Evolutionary conservation across 2,113 vertebrate species (phyloP).

Genomic region (Myrmecophaga tridactyla): DNA sequence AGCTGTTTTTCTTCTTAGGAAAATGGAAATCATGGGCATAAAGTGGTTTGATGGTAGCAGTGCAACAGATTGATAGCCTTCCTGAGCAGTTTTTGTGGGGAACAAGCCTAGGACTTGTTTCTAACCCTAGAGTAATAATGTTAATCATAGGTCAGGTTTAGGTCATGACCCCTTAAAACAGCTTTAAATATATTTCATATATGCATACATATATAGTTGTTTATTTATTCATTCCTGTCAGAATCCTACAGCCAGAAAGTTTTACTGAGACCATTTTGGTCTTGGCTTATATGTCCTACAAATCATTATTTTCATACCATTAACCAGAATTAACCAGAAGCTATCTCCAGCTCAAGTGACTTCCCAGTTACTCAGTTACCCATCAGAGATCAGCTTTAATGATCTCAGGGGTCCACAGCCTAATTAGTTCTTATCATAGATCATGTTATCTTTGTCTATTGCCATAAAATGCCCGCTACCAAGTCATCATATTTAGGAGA

Average conservation of each 20-base stretch:
- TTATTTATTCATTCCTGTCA: constrained; percentile 14
- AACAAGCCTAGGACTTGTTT: background rate
- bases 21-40: background rate
- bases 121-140: background rate
- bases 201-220: background rate
- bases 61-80: constrained; percentile 28
- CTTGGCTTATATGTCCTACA: constrained; percentile 48
- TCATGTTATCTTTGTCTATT: constrained; percentile 32
- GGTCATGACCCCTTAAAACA: background rate
- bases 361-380: constrained; percentile 39
- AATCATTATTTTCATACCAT: constrained; percentile 68
- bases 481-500: constrained; percentile 63
- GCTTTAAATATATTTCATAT: constrained; percentile 23
- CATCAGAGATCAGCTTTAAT: constrained; percentile 45
- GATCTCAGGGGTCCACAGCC: constrained; percentile 49
- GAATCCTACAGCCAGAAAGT: constrained; percentile 22
- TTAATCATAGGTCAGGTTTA: background rate
- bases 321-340: constrained; percentile 60
- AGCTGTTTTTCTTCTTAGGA: constrained; percentile 32
- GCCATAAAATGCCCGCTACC: constrained; percentile 9
- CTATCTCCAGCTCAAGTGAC: constrained; percentile 45
- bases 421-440: constrained; percentile 61
- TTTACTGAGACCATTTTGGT: constrained; percentile 53
- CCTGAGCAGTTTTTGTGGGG: background rate
- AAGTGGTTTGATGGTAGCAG: constrained; percentile 26